A percentile compares a stretch with the other conserved stretches of the same genome.
phyloP scores from a whole-genome alignment of 2,797 vertebrate species.

The Sparus aurata region DNA sequence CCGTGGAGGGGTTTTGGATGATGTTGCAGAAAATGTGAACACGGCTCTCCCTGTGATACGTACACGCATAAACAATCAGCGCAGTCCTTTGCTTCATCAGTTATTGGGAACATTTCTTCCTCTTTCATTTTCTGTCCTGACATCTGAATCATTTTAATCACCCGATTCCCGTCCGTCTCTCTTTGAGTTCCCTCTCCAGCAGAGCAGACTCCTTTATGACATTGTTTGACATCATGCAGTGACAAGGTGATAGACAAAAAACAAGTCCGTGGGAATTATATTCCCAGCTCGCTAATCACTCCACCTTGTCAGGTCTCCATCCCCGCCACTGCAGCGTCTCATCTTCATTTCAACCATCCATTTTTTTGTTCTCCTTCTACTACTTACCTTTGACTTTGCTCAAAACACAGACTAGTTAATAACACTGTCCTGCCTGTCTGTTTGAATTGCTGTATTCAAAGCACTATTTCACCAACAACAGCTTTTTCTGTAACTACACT shows the following conservation, averaged over 20 bases:
- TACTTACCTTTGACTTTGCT: not conserved
- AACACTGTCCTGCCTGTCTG: not conserved
- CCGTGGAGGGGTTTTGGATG: slow-evolving; percentile 49
- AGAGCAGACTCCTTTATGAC: not conserved
- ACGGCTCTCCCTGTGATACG: not conserved
- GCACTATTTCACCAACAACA: not conserved
- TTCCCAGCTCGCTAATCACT: slow-evolving; percentile 13
- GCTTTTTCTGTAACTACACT: not conserved
- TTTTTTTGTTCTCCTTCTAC: not conserved
- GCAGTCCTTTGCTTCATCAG: slow-evolving; percentile 10
- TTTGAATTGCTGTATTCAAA: slow-evolving; percentile 15
- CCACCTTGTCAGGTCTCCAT: slow-evolving; percentile 3
- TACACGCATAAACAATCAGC: slow-evolving; percentile 11
- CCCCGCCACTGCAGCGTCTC: not conserved
- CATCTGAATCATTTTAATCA: slow-evolving; percentile 1
- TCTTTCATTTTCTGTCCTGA: not conserved
- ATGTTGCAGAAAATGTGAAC: slow-evolving; percentile 62
- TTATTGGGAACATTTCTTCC: not conserved
- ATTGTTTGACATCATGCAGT: slow-evolving; percentile 42
- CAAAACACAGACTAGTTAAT: not conserved
- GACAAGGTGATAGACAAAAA: slow-evolving; percentile 34
- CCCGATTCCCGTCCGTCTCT: not conserved
- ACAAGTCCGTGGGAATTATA: slow-evolving; percentile 41
- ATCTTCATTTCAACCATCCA: not conserved
- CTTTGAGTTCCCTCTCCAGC: not conserved